Evolutionary conservation across 2,797 vertebrate species (phyloP).

Genomic region (Phalloptychus januarius): DNA sequence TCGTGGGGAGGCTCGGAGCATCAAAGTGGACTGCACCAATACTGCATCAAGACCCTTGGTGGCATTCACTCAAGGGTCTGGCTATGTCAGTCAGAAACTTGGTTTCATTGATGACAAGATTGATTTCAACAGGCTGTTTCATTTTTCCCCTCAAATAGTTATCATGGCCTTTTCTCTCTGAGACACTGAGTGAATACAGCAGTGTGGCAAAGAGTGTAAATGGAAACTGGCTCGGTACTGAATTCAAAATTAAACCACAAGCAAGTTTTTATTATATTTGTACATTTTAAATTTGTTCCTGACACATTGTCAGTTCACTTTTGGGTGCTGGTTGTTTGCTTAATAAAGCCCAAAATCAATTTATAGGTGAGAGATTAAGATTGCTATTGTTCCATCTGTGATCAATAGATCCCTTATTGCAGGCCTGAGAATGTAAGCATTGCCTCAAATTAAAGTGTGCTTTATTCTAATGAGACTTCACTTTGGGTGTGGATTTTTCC

Average conservation of each 20-base stretch:
- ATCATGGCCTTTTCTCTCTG: conserved; percentile 65
- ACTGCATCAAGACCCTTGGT: conserved; percentile 69
- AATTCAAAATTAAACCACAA: background rate
- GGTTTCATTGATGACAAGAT: conserved; percentile 74
- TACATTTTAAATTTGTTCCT: conserved; percentile 9
- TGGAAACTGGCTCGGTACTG: background rate
- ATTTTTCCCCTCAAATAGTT: conserved; percentile 59
- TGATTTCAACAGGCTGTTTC: conserved; percentile 76
- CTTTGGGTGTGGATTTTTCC: conserved; percentile 56
- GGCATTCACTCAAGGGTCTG: conserved; percentile 72
- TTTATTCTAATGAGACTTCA: conserved; percentile 59
- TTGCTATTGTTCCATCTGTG: conserved; percentile 36
- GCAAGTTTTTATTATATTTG: background rate
- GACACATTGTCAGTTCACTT: conserved; percentile 17
- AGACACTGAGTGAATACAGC: conserved; percentile 24
- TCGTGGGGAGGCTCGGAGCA: conserved; percentile 65
- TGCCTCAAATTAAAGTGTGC: conserved; percentile 53
- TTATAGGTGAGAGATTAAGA: conserved; percentile 46
- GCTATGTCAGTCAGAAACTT: conserved; percentile 73
- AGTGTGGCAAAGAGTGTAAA: conserved; percentile 11
- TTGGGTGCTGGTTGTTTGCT: conserved; percentile 15
- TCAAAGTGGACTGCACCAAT: conserved; percentile 77
- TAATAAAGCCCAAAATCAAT: conserved; percentile 30
- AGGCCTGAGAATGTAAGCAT: conserved; percentile 23
- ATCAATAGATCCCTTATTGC: conserved; percentile 44